Base-by-base conservation (phyloP, 1,140 invertebrate genomes). In the Drosophila guanche region DNA sequence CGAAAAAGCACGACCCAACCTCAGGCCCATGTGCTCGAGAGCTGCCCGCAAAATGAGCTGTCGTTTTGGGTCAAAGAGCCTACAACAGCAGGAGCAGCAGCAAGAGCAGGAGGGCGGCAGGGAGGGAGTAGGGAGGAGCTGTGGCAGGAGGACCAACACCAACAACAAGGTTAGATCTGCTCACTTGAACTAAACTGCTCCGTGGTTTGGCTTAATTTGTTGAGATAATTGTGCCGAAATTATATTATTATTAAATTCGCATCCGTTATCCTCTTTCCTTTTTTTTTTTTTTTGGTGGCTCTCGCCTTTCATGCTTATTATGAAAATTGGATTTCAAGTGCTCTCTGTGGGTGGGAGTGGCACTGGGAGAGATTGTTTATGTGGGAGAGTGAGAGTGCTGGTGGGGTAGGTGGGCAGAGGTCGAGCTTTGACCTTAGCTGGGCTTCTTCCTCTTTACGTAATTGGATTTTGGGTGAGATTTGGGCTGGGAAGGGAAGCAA, bases 171-270 rank as follows among this genome's bases (percentile, higher is more conserved):
- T 60, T 76, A 60, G 62, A 76, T 76, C 51, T 61, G 62, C 56
- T 68, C 74, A 81, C 59, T 66, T 73, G 53, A 76, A 75, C 76
- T 59, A 63, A 76, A 75, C 70, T 52, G 78, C 73, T 61, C 73
- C 67, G 78, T 59, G 84, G 78, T 75, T 88, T 79, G 80, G 84
- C 83, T 83, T 83, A 88, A 88, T 89, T 88, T 88, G 83, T 83
- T 83, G 75, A 88, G 83, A 83, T 88, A 88, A 88, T 88, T 88
- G 83, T 88, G 63, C 71, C 58, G 59, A 83, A 88, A 88, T 88
- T 88, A 78, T 86, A 88, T 85, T 88, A 86, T 83, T 88, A 88
- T 89, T 75, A 88, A 88, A 88, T 83, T 81, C 65, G 75, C 71
- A 81, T 62, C 70, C 74, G 78, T 73, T 81, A 69, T 66, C 48